A percentile compares a stretch with the other conserved stretches of the same genome.
phyloP scores from a whole-genome alignment of 2,888 invertebrate genomes.

The Meliscaeva auricollis region DNA sequence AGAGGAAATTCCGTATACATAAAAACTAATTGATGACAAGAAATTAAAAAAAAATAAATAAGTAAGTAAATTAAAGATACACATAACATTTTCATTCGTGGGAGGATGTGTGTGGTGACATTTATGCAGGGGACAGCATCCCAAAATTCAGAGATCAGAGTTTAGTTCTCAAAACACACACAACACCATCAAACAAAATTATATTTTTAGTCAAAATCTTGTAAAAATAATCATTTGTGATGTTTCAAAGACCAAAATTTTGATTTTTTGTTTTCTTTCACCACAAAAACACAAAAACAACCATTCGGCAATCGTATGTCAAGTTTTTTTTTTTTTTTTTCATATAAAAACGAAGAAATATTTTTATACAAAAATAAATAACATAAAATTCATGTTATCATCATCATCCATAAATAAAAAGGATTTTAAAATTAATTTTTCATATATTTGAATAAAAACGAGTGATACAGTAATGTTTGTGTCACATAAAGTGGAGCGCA shows the following conservation, averaged over 20 bases:
- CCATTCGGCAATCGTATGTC: slow-evolving; percentile 31
- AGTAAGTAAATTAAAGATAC: background rate
- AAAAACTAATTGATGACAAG: slow-evolving; percentile 20
- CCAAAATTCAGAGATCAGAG: slow-evolving; percentile 2
- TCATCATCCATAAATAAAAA: slow-evolving; percentile 72
- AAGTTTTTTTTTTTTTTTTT: slow-evolving; percentile 19
- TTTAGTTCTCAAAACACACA: slow-evolving; percentile 13
- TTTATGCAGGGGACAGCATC: background rate
- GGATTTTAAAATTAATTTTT: slow-evolving; percentile 51
- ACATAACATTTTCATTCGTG: slow-evolving; percentile 14
- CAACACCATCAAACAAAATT: slow-evolving; percentile 11
- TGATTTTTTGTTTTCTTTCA: slow-evolving; percentile 3
- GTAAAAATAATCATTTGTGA: slow-evolving; percentile 52
- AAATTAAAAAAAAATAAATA: slow-evolving; percentile 2
- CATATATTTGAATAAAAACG: slow-evolving; percentile 45
- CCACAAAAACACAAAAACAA: slow-evolving; percentile 18
- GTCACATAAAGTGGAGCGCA: slow-evolving; percentile 43
- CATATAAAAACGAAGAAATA: slow-evolving; percentile 11
- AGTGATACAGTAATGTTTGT: slow-evolving; percentile 48
- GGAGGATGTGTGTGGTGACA: slow-evolving; percentile 7
- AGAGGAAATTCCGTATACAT: slow-evolving; percentile 12
- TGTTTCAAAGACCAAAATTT: slow-evolving; percentile 24
- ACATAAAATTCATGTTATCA: slow-evolving; percentile 60
- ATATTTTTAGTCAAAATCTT: slow-evolving; percentile 43
- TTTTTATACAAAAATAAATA: slow-evolving; percentile 49